phyloP scores from a whole-genome alignment of 2,113 vertebrate species.

The Emydura subglobosa region DNA sequence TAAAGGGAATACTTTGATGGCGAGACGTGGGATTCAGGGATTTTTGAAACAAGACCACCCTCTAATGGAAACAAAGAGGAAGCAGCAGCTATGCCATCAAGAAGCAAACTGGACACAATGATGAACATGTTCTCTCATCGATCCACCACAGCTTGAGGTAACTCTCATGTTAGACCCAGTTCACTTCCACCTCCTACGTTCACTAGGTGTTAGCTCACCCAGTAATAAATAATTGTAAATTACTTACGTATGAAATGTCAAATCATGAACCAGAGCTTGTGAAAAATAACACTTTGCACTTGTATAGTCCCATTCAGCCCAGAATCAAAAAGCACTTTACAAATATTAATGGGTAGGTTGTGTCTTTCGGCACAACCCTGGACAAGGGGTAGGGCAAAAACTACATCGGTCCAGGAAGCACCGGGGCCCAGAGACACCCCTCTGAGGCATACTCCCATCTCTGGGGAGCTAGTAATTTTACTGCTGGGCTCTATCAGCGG shows the following conservation, averaged over 20 bases:
- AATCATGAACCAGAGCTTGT: background rate
- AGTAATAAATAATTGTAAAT: background rate
- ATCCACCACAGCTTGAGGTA: background rate
- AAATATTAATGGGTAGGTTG: background rate
- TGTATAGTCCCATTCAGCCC: background rate
- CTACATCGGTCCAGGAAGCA: background rate
- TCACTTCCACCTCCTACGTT: background rate
- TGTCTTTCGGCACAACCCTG: background rate
- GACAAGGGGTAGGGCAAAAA: background rate
- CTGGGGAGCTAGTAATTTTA: background rate
- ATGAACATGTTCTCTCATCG: background rate
- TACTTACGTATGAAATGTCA: accelerated
- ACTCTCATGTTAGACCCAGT: background rate
- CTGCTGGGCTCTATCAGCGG: background rate
- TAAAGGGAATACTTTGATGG: constrained; percentile 61
- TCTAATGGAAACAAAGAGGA: constrained; percentile 61
- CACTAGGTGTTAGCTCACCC: background rate
- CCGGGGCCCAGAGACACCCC: background rate
- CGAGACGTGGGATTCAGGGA: background rate
- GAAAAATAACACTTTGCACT: background rate
- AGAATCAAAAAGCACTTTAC: background rate
- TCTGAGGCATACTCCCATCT: background rate
- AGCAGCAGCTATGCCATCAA: background rate
- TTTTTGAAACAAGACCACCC: constrained; percentile 76
- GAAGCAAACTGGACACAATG: background rate